Evolutionary conservation across 2,113 vertebrate species (phyloP), one percentile per base, ranked within the genome.

Genomic region (Zingel zingel): DNA sequence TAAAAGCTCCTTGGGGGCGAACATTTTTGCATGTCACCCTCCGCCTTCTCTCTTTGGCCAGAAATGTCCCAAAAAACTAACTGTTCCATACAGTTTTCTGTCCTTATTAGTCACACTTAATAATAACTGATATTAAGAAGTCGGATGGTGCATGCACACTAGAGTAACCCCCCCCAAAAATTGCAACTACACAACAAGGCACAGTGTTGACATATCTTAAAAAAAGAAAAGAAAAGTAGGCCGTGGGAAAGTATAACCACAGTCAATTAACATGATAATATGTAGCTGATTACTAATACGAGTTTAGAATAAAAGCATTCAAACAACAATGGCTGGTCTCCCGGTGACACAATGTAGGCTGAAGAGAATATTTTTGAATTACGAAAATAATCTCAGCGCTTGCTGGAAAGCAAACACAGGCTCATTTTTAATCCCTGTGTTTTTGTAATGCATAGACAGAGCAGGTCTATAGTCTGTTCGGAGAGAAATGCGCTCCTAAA

Each of bases 181-280:
- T 65, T 4, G 12, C 1, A 10, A 50, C 21, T 71, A 0, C 48
- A 70, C 12, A 67, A 70, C 1, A 21, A 53, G 9, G 12, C 36
- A 8, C n/a, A 57, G 4, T 56, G 25, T 71, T 58, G 63, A 82
- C 59, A 57, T 19, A 23, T 64, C 30, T 6, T 12, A 12, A 48
- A 43, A 39, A 39, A 43, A 43, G 9, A 58, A n/a, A 43, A 56
- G 15, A 59, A 23, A 77, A 83, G 50, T 85, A 86, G 88, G 88
- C 72, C 86, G 79, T 93, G 93, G 88, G 92, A 94, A 93, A 77
- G 74, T 82, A 66, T 68, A 69, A 75, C 72, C 43, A 50, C 73
- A 53, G 78, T 76, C 51, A 88, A 88, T 93, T 90, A 90, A 70
- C 74, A 51, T 74, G 63, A 92, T 90, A 92, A 94, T 92, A 85